Conservation (phyloP, 2,797 vertebrate species). For the Zenarchopterus dispar region DNA sequence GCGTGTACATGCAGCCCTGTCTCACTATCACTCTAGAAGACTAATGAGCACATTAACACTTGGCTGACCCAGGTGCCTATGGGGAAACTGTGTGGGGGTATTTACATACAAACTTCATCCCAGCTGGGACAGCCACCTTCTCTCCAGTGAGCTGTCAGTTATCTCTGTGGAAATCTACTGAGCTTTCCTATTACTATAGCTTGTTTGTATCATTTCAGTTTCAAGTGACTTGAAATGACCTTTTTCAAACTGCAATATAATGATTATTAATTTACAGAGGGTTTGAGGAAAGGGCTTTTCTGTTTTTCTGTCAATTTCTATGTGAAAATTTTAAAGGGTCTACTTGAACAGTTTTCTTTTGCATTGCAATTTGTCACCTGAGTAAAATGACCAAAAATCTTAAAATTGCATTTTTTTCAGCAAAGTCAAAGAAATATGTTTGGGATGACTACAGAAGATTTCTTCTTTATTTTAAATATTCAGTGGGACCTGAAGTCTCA, state of each 20-base stretch:
- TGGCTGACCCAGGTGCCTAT: conserved; percentile 71
- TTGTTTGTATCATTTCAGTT: neutral
- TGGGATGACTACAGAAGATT: too few relatives aligned
- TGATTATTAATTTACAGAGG: too few relatives aligned
- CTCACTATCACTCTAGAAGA: conserved; percentile 61
- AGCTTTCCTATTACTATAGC: conserved; percentile 21
- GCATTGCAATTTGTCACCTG: too few relatives aligned
- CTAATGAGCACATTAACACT: conserved; percentile 75
- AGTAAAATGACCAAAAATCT: too few relatives aligned
- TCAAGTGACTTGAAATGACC: conserved; percentile 1
- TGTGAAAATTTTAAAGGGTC: conserved; percentile 12
- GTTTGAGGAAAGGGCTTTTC: neutral
- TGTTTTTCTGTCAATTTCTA: neutral
- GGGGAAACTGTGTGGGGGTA: conserved; percentile 55
- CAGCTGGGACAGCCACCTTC: conserved; percentile 48
- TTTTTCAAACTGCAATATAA: too few relatives aligned
- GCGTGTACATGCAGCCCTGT: conserved; percentile 34
- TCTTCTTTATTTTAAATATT: too few relatives aligned
- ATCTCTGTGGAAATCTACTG: conserved; percentile 45
- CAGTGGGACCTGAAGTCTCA: conserved; percentile 1
- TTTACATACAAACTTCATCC: conserved; percentile 72
- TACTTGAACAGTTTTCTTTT: conserved; percentile 1
- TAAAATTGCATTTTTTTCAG: too few relatives aligned
- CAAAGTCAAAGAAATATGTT: too few relatives aligned
- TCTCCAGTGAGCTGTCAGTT: conserved; percentile 29